These are phyloP conservation scores for Pachyuromys duprasi DNA, from an alignment of 2,797 vertebrate genomes.

Conservation along the genomic window DNA sequence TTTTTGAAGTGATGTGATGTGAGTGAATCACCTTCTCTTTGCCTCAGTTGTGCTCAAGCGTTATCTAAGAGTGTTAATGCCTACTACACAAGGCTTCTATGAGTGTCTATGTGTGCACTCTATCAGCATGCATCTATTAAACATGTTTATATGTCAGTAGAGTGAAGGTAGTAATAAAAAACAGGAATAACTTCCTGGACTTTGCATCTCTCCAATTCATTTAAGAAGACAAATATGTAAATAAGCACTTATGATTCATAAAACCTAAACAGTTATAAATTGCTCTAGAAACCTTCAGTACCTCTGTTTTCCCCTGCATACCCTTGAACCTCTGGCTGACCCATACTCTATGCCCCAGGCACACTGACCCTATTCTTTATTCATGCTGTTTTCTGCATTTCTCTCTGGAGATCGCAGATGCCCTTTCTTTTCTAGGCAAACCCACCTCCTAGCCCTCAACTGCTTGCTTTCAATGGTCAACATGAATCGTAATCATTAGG, in stretches of 20 bases:
- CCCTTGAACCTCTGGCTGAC: background rate
- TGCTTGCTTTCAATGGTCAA: background rate
- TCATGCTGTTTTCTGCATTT: background rate
- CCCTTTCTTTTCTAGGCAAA: background rate
- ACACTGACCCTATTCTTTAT: background rate
- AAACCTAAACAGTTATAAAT: background rate
- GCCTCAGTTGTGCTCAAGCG: background rate
- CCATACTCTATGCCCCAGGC: background rate
- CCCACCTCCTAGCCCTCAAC: background rate
- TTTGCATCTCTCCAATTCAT: background rate
- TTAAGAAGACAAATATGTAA: background rate
- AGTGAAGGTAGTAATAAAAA: background rate
- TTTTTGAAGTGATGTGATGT: background rate
- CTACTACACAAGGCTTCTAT: background rate
- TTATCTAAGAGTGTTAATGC: background rate
- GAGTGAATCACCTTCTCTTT: background rate
- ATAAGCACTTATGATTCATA: background rate
- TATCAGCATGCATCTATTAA: constrained; percentile 58
- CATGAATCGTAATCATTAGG: background rate
- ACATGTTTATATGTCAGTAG: background rate
- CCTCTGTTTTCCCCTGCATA: background rate
- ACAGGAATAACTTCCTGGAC: background rate
- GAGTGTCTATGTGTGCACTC: background rate
- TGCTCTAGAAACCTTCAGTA: background rate
- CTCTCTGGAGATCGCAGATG: background rate